Evolutionary conservation across 1,140 invertebrate genomes (phyloP), one percentile per base, ranked within the genome.

Genomic region (Zaprionus kolodkinae): DNA sequence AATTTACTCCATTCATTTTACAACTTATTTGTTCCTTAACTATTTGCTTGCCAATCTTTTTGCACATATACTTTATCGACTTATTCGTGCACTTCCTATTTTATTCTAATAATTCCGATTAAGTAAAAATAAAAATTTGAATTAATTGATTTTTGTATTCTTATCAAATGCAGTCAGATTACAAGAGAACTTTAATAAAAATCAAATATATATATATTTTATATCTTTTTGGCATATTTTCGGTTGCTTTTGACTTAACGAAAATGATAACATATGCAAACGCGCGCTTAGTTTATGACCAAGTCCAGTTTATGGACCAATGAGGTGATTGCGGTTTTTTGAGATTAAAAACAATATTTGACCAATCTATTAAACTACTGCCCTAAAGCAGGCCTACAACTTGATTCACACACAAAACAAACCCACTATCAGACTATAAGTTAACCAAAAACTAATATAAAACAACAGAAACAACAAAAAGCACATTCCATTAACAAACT

Each of bases 221-320:
- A 30, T 76, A 57, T 85, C 67, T 78, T 76, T 84, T 88, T 75
- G 78, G 72, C 78, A 90, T 86, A 79, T 81, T 89, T 90, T 90
- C 75, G 78, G 78, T 89, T 89, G 81, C 85, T 90, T 90, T 89
- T 88, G 74, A 88, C 77, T 78, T 88, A 66, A 79, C 72, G 66
- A 83, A 72, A 76, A 64, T 67, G 56, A 81, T n/a, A 72, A 73
- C 66, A 77, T 83, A 81, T 89, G 81, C 81, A 75, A 89, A 89
- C 79, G 76, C 81, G 84, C 72, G 76, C 77, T 81, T 91, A 92
- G 91, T 92, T 91, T 92, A 91, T 92, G 84, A 92, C 91, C 91
- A 92, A 92, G 91, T 92, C 91, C 89, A 92, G 67, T 92, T 92
- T 91, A 85, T 92, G 91, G 91, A 91, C 91, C 78, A 91, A 91